Evolutionary conservation across 2,888 invertebrate species (phyloP).

Genomic region (Vandiemenella viatica): DNA sequence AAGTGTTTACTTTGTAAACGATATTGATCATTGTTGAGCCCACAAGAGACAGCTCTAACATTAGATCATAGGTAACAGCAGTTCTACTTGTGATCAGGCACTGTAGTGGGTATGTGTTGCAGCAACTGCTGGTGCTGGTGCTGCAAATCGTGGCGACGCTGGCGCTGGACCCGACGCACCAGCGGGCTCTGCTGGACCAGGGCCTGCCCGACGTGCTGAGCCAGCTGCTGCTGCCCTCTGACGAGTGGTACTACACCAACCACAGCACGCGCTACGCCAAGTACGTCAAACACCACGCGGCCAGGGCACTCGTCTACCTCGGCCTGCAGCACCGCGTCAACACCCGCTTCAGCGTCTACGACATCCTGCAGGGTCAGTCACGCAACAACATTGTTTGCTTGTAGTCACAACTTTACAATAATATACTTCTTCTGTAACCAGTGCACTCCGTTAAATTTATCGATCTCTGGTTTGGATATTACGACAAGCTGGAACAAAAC

Average conservation of each 20-base stretch:
- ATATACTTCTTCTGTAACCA: too few species aligned
- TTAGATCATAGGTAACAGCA: too few species aligned
- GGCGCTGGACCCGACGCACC: conserved; percentile 39
- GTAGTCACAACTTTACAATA: not conserved
- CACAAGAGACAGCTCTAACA: too few species aligned
- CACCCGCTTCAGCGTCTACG: conserved; percentile 41
- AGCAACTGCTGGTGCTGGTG: conserved; percentile 46
- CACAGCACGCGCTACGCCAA: conserved; percentile 46
- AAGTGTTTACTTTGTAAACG: too few species aligned
- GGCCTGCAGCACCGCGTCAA: conserved; percentile 44
- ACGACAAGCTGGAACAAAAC: too few species aligned
- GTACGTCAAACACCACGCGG: conserved; percentile 48
- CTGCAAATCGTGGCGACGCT: conserved; percentile 42
- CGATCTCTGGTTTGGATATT: not conserved
- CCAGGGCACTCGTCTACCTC: conserved; percentile 43
- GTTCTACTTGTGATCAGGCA: too few species aligned
- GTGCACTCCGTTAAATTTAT: not conserved
- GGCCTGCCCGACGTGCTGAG: conserved; percentile 44
- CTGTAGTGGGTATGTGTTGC: too few species aligned
- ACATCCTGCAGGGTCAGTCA: conserved; percentile 34
- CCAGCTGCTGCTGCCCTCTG: conserved; percentile 44
- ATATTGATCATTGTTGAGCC: too few species aligned
- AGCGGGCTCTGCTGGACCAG: conserved; percentile 36
- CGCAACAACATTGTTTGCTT: conserved; percentile 1
- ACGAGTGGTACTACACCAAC: conserved; percentile 52